Conservation (phyloP, 2,113 vertebrate genomes). For the Indicator maculatus region DNA sequence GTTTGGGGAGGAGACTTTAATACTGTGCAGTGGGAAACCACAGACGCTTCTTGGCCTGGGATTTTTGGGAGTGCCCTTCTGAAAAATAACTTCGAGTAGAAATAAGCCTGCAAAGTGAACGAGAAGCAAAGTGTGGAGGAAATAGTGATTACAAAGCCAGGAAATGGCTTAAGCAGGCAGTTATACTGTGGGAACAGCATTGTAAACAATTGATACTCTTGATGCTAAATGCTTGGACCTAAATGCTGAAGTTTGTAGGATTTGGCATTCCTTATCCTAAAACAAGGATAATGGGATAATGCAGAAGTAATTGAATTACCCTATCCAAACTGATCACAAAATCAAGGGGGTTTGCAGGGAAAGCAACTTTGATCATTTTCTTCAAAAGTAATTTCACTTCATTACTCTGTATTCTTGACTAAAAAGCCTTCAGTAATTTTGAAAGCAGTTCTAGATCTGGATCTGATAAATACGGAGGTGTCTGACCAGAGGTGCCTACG, state of each 20-base stretch:
- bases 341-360: not conserved
- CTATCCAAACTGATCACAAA: not conserved
- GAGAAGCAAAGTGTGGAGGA: constrained; percentile 37
- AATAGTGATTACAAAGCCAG: constrained; percentile 52
- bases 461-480: not conserved
- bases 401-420: not conserved
- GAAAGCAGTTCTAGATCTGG: not conserved
- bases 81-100: not conserved
- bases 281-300: not conserved
- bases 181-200: constrained; percentile 19
- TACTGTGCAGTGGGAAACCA: not conserved
- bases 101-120: not conserved
- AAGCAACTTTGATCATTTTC: not conserved
- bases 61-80: constrained; percentile 4
- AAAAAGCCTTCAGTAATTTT: not conserved
- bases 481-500: not conserved
- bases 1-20: not conserved
- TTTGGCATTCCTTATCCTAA: not conserved
- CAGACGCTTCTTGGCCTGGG: not conserved
- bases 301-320: not conserved
- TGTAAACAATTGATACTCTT: constrained; percentile 23
- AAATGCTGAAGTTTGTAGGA: not conserved
- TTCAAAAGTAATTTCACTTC: not conserved
- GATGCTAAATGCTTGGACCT: not conserved
- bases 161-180: constrained; percentile 56